phyloP scores from a whole-genome alignment of 2,797 vertebrate genomes.

The Arctocebus calabarensis region DNA sequence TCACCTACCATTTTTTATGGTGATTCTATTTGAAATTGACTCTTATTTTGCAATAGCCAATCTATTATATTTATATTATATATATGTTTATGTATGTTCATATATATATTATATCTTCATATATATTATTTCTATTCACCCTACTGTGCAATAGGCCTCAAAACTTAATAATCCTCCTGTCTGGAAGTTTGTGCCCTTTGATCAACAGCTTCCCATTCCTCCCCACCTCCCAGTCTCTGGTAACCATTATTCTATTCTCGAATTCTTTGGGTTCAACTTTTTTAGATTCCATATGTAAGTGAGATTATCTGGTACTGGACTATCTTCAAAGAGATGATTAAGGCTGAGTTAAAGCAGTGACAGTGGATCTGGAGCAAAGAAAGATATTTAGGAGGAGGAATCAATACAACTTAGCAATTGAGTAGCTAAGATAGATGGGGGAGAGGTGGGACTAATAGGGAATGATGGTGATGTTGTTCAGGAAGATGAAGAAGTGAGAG shows the following conservation, averaged over 20 bases:
- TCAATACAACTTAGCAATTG: not conserved
- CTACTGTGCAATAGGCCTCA: not conserved
- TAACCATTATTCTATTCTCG: not conserved
- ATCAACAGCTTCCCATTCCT: not conserved
- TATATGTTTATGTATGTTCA: too few relatives aligned
- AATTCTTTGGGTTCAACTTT: not conserved
- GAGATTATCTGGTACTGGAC: not conserved
- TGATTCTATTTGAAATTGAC: not conserved
- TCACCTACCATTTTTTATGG: not conserved
- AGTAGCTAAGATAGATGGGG: not conserved
- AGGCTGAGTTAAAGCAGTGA: not conserved
- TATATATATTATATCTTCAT: too few relatives aligned
- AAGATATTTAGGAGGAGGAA: constrained; percentile 1
- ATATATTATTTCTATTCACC: not conserved
- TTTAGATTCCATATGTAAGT: not conserved
- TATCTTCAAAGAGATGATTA: not conserved
- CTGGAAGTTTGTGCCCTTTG: not conserved
- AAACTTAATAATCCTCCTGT: not conserved
- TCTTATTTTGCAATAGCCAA: not conserved
- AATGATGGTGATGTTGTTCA: not conserved
- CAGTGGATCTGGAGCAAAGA: not conserved
- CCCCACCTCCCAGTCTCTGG: too few relatives aligned
- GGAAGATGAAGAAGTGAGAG: not conserved
- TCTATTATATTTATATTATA: not conserved
- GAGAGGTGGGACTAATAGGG: not conserved